These are phyloP conservation scores for Clusia tigrina DNA, from an alignment of 2,888 invertebrate genomes.

Conservation along the genomic window DNA sequence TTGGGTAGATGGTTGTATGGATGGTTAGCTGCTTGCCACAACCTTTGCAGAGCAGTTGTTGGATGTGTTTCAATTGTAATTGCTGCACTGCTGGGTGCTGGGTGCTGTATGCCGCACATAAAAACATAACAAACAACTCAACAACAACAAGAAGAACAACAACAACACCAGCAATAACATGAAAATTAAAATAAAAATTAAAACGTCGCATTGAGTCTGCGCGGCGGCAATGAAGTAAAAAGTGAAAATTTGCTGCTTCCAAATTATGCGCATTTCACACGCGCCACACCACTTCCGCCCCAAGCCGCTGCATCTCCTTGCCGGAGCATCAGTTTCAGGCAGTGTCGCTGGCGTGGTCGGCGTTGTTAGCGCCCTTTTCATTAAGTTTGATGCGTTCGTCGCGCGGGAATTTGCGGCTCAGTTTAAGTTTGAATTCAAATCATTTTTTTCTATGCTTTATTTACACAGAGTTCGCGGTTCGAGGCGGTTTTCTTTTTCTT, in stretches of 20 bases:
- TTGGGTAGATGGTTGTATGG: background rate
- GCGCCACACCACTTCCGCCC: conserved; percentile 34
- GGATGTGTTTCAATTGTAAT: conserved; percentile 6
- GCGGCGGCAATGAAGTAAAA: too few relatives aligned
- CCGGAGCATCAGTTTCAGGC: background rate
- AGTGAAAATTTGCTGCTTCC: conserved; percentile 57
- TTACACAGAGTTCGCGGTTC: too few relatives aligned
- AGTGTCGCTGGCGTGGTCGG: background rate
- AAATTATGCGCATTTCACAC: conserved; percentile 60
- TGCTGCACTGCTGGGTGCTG: background rate
- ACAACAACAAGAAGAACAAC: background rate
- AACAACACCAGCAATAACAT: background rate
- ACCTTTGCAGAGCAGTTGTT: background rate
- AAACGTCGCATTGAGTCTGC: background rate
- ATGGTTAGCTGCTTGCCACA: background rate
- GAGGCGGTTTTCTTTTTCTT: background rate
- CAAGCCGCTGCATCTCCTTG: background rate
- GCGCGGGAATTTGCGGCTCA: conserved; percentile 7
- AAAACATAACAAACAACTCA: background rate
- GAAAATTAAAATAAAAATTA: background rate
- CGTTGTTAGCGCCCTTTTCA: background rate
- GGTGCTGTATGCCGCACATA: background rate
- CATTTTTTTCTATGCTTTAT: too few relatives aligned
- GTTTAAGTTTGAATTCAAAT: too few relatives aligned
- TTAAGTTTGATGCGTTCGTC: background rate